Evolutionary conservation across 2,797 vertebrate species (phyloP), one percentile per base, ranked within the genome.

Genomic region (Moxostoma hubbsi): DNA sequence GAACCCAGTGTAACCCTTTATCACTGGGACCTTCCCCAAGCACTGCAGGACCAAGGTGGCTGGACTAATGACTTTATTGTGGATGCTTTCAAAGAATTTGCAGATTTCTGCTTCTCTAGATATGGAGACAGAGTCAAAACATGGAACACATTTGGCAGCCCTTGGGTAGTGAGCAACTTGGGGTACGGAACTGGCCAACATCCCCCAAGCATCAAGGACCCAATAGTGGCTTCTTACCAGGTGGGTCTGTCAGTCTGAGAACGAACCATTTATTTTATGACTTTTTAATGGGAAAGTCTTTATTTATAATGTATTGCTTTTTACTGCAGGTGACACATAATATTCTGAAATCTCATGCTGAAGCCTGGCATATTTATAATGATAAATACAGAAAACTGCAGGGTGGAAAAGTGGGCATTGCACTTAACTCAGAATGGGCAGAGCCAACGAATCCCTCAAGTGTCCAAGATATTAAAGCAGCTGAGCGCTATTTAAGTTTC

Each of bases 91-190:
- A 91, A 90, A 83, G 92, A 94, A 55, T 99, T 96, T 0, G 95
- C 95, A 0, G 94, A 95, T 80, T 96, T 96, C 85, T 98, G 97
- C 89, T 99, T 98, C 88, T 91, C 91, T 57, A 93, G 86, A 2
- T 98, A 96, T 79, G 97, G 97, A 79, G 93, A 96, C 83, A 92
- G 94, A 0, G 94, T 98, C 71, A 97, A 96, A 89, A 90, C 92
- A 16, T 98, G 97, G 97, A 91, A 97, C 89, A 98, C 97, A 2
- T 98, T 98, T 85, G 95, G 96, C 0, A 97, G 96, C 86, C 97
- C 97, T 0, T 98, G 96, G 96, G 94, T 96, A 57, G 93, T 97
- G 82, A 97, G 97, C 89, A 95, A 97, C 0, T 94, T 94, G 6
- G 97, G 96, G 9, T 96, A 98, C 15, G 96, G 97, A 81, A 96